These are phyloP conservation scores for Drosophila micromelanica DNA, from an alignment of 1,140 invertebrate species.

Conservation along the genomic window DNA sequence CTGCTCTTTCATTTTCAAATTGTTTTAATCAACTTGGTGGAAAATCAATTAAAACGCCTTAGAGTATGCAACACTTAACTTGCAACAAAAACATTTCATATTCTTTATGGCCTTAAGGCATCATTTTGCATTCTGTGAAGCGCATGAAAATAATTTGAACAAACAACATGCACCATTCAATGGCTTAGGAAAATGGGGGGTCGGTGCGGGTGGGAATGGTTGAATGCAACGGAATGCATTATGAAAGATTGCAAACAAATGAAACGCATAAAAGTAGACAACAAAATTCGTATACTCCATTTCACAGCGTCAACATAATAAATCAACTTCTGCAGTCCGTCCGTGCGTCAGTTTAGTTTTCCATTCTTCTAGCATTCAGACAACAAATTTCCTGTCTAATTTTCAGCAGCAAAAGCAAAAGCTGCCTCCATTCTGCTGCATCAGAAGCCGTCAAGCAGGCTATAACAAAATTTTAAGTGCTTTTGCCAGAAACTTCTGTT, in stretches of 20 bases:
- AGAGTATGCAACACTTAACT: slow-evolving; percentile 30
- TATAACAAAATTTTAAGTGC: slow-evolving; percentile 34
- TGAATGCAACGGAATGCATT: slow-evolving; percentile 19
- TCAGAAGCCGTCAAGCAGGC: slow-evolving; percentile 15
- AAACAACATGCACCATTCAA: slow-evolving; percentile 22
- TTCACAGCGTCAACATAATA: slow-evolving; percentile 64
- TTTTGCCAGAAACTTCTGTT: slow-evolving; percentile 8
- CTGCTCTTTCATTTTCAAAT: neutral
- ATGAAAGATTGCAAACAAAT: slow-evolving; percentile 45
- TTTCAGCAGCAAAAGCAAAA: slow-evolving; percentile 35
- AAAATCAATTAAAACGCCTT: slow-evolving; percentile 42
- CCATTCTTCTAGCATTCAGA: slow-evolving; percentile 17
- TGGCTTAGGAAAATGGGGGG: neutral
- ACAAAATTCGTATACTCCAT: slow-evolving; percentile 55
- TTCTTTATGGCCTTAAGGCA: slow-evolving; percentile 16
- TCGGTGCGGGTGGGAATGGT: neutral
- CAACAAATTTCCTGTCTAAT: slow-evolving; percentile 66
- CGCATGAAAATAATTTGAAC: slow-evolving; percentile 42
- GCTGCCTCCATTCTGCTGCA: slow-evolving; percentile 22
- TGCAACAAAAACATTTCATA: slow-evolving; percentile 17
- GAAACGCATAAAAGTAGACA: slow-evolving; percentile 54
- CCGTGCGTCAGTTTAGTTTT: slow-evolving; percentile 1
- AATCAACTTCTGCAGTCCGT: slow-evolving; percentile 44
- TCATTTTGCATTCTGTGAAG: slow-evolving; percentile 40
- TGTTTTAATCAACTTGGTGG: slow-evolving; percentile 18